Evolutionary conservation across 1,140 invertebrate genomes (phyloP).

Genomic region (Amyelois transitella): DNA sequence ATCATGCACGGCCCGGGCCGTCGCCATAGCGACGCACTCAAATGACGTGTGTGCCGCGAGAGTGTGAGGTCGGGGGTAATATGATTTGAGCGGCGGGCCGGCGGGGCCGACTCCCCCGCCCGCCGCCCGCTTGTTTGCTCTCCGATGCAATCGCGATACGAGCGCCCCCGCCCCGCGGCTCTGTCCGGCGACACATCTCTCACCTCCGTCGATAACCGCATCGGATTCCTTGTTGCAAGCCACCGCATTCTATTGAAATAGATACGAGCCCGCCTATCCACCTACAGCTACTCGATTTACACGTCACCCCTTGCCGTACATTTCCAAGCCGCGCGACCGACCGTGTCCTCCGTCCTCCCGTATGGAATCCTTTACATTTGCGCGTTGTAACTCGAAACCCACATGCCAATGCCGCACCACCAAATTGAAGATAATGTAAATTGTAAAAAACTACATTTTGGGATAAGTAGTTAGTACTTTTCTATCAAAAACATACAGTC

Average conservation of each 20-base stretch:
- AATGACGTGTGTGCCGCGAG: conserved; percentile 60
- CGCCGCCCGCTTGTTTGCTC: conserved; percentile 69
- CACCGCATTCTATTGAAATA: conserved; percentile 64
- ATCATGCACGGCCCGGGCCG: conserved; percentile 71
- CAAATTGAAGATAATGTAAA: not conserved
- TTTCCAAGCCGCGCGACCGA: conserved; percentile 25
- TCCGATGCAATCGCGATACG: conserved; percentile 72
- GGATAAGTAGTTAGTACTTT: not conserved
- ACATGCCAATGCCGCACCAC: not conserved
- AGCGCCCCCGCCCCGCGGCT: conserved; percentile 18
- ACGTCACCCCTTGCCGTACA: conserved; percentile 30
- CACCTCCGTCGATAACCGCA: conserved; percentile 67
- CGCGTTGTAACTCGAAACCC: not conserved
- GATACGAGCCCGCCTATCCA: conserved; percentile 50
- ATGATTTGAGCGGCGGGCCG: conserved; percentile 61
- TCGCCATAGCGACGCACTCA: conserved; percentile 69
- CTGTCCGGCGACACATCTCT: conserved; percentile 50
- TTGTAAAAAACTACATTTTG: not conserved
- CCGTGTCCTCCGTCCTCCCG: conserved; percentile 14
- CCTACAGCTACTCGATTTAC: conserved; percentile 44
- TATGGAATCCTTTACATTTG: conserved; percentile 9
- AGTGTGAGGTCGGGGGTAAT: conserved; percentile 62
- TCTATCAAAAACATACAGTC: too few relatives aligned
- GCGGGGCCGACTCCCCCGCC: conserved; percentile 35
- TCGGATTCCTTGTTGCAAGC: conserved; percentile 65